These are phyloP conservation scores for Halictus quadricinctus DNA, from an alignment of 2,888 invertebrate species.

Conservation along the genomic window DNA sequence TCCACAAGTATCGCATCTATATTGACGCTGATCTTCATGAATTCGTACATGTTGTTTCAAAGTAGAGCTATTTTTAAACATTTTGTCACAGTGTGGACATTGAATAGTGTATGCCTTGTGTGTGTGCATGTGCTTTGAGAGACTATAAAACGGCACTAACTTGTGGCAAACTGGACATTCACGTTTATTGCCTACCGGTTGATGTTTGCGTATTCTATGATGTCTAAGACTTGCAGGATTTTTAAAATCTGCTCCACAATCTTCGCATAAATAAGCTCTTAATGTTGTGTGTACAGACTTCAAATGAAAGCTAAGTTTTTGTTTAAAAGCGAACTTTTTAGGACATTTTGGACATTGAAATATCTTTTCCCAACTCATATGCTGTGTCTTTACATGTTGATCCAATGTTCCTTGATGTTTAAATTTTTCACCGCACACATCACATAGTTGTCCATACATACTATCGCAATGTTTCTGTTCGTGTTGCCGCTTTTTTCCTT, in stretches of 20 bases:
- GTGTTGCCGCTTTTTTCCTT: conserved; percentile 80
- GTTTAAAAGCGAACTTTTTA: conserved; percentile 80
- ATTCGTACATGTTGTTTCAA: conserved; percentile 80
- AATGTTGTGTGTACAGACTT: conserved; percentile 80
- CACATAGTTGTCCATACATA: conserved; percentile 78
- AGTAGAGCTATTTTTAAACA: conserved; percentile 81
- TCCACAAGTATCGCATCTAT: conserved; percentile 80
- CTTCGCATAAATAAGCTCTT: conserved; percentile 79
- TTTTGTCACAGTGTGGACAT: conserved; percentile 81
- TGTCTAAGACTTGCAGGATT: conserved; percentile 80
- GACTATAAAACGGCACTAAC: conserved; percentile 79
- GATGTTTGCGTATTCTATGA: conserved; percentile 80
- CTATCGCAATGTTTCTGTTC: conserved; percentile 80
- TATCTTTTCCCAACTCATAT: conserved; percentile 80
- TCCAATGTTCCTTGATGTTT: conserved; percentile 81
- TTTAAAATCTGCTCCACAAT: conserved; percentile 81
- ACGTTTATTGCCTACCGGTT: conserved; percentile 77
- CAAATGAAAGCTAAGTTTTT: conserved; percentile 80
- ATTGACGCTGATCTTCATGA: conserved; percentile 81
- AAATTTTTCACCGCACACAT: conserved; percentile 80
- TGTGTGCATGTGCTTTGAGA: conserved; percentile 82
- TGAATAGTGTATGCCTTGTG: conserved; percentile 80
- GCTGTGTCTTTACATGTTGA: conserved; percentile 79
- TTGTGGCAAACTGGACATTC: conserved; percentile 80
- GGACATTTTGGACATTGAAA: conserved; percentile 80